phyloP scores from a whole-genome alignment of 2,113 vertebrate species.

The Mola mola region DNA sequence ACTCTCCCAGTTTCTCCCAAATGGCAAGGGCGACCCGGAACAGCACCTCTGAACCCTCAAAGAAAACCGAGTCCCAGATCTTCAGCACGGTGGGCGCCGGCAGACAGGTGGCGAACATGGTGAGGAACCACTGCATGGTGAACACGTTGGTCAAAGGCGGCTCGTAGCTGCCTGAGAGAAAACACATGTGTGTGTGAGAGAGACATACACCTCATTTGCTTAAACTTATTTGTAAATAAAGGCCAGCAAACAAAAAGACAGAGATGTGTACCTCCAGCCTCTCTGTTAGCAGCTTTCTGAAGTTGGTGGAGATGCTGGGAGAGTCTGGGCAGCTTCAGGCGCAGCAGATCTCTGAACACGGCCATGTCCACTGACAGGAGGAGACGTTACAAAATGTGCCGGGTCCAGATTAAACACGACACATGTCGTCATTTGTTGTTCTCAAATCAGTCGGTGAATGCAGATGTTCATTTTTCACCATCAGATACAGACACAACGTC shows the following conservation, averaged over 20 bases:
- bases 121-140: slow-evolving; percentile 99
- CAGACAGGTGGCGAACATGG: slow-evolving; percentile 97
- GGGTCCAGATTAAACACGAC: too few species aligned
- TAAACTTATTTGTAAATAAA: too few species aligned
- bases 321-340: slow-evolving; percentile 75
- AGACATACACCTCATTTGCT: not conserved
- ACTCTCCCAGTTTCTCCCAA: slow-evolving; percentile 97
- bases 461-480: too few species aligned
- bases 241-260: too few species aligned
- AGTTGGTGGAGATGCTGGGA: slow-evolving; percentile 76
- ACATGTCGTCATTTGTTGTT: too few species aligned
- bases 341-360: slow-evolving; percentile 77
- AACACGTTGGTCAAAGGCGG: slow-evolving; percentile 98
- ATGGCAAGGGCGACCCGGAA: slow-evolving; percentile 94
- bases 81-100: slow-evolving; percentile 95
- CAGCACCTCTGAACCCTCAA: slow-evolving; percentile 97
- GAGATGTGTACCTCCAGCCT: slow-evolving; percentile 66
- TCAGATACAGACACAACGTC: too few species aligned
- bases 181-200: not conserved
- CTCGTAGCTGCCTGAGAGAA: slow-evolving; percentile 90
- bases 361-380: slow-evolving; percentile 76
- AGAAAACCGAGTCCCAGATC: slow-evolving; percentile 99
- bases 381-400: not conserved
- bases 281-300: slow-evolving; percentile 72
- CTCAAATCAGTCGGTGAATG: too few species aligned